Base-by-base conservation (phyloP, 2,888 invertebrate genomes). In the Aleiodes alternator region DNA sequence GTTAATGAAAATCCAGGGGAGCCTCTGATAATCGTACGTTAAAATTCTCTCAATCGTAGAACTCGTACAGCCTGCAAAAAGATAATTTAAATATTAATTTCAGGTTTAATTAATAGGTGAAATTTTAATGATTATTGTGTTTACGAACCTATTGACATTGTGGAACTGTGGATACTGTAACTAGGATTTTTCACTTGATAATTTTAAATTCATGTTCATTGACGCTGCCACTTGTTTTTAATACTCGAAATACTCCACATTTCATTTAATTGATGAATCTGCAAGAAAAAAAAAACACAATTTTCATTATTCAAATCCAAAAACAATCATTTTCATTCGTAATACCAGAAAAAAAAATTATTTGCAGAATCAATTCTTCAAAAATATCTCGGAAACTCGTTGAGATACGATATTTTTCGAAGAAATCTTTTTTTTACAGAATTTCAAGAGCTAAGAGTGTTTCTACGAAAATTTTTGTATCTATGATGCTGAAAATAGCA, bases 1-100 rank as follows among this genome's bases (percentile, higher is more conserved):
- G n/a, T 68, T 50, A 68, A 51, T 51, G 50, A 53, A 72, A 64
- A 72, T 64, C 72, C 50, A 64, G 31, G 34, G 57, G 48, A 53
- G 16, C 38, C 16, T 34, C 31, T 51, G 38, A 43, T 38, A 53
- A 61, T 57, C 16, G 51, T 50, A 8, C 12, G 23, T 50, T 74
- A 16, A 53, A n/a, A 11, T 43, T 59, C 12, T 59, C 50, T 43
- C 53, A 61, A 29, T 12, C 53, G 51, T 16, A 34, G n/a, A 57
- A 61, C 16, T 14, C 38, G 23, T 51, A 23, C 48, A 69, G 11
- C 53, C 74, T 74, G 56, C 12, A 74, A 74, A 23, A 34, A 16
- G 57, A 57, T 29, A 31, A 64, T 16, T 6, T 3, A 51, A 16
- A 11, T n/a, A 64, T 38, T 64, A 64, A 34, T 51, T n/a, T 3